These are phyloP conservation scores for Ptyas mucosa DNA, from an alignment of 2,113 vertebrate species.

Conservation along the genomic window DNA sequence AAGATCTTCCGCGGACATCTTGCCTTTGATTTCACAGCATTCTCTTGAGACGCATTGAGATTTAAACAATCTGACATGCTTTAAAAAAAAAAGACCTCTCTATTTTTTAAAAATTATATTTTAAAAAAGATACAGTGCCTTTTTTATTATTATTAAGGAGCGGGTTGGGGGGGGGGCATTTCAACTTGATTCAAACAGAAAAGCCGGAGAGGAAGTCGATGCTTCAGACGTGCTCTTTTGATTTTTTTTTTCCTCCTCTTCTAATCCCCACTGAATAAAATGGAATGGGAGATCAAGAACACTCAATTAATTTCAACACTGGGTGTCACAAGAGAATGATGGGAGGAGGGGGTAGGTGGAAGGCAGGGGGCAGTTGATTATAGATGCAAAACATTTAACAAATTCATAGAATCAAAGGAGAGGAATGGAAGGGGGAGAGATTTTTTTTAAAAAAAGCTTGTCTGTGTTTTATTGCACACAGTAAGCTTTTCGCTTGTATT, in stretches of 20 bases:
- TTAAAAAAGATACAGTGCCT: constrained; percentile 58
- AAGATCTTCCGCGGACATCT: constrained; percentile 59
- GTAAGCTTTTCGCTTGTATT: constrained; percentile 85
- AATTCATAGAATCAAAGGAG: constrained; percentile 77
- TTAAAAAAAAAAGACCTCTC: constrained; percentile 73
- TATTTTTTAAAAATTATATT: constrained; percentile 66
- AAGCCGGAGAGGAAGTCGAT: constrained; percentile 73
- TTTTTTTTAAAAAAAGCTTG: constrained; percentile 60
- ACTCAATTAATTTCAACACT: constrained; percentile 82
- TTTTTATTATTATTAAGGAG: constrained; percentile 13
- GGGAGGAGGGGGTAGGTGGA: constrained; percentile 40
- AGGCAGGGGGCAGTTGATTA: constrained; percentile 51
- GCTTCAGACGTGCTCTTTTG: constrained; percentile 81
- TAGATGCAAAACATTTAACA: constrained; percentile 75
- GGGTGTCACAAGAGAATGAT: constrained; percentile 68
- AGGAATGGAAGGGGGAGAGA: constrained; percentile 52
- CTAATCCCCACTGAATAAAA: constrained; percentile 78
- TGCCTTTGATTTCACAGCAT: constrained; percentile 78
- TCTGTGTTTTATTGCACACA: constrained; percentile 81
- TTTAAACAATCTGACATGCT: constrained; percentile 81
- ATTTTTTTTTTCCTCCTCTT: constrained; percentile 59
- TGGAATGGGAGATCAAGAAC: constrained; percentile 79
- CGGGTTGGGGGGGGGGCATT: constrained; percentile 48
- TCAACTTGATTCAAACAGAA: constrained; percentile 78
- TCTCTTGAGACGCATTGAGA: constrained; percentile 77